A percentile compares a stretch with the other conserved stretches of the same genome.
phyloP scores from a whole-genome alignment of 1,140 invertebrate species.

The Latrodectus geometricus region DNA sequence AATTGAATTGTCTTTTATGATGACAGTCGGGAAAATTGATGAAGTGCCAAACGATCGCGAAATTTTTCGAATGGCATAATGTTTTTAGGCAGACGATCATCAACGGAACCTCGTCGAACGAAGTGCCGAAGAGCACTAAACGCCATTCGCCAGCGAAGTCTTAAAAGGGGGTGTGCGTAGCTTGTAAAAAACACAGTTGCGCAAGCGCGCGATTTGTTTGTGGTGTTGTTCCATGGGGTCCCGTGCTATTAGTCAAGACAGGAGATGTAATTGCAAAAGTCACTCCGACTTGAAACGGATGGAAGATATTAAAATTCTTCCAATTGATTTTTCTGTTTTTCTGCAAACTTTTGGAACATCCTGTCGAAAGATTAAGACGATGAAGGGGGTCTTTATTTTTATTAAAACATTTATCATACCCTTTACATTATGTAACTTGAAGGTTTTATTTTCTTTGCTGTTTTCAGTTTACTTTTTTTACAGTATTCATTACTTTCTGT shows the following conservation, averaged over 20 bases:
- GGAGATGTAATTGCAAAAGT: conserved; percentile 16
- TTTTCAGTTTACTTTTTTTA: too few relatives aligned
- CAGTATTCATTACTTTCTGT: too few relatives aligned
- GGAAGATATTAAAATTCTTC: conserved; percentile 40
- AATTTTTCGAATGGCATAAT: conserved; percentile 16
- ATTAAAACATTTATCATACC: conserved; percentile 13
- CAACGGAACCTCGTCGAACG: conserved; percentile 12
- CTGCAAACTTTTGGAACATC: background rate
- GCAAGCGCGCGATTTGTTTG: conserved; percentile 3
- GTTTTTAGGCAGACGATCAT: background rate
- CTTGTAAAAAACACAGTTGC: background rate
- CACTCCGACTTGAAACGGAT: conserved; percentile 3
- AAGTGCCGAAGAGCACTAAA: conserved; percentile 33
- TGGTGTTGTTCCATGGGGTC: conserved; percentile 8
- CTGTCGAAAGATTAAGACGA: background rate
- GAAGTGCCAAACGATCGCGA: conserved; percentile 19
- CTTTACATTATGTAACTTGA: too few relatives aligned
- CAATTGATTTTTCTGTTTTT: conserved; percentile 4
- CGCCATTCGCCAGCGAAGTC: conserved; percentile 41
- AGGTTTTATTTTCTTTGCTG: too few relatives aligned
- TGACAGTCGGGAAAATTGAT: background rate
- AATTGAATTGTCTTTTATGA: background rate
- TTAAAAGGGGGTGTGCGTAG: conserved; percentile 33
- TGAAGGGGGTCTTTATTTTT: background rate
- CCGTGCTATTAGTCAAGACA: conserved; percentile 19